These are phyloP conservation scores for Nasonovia ribisnigri DNA, from an alignment of 2,888 invertebrate species.

Conservation along the genomic window DNA sequence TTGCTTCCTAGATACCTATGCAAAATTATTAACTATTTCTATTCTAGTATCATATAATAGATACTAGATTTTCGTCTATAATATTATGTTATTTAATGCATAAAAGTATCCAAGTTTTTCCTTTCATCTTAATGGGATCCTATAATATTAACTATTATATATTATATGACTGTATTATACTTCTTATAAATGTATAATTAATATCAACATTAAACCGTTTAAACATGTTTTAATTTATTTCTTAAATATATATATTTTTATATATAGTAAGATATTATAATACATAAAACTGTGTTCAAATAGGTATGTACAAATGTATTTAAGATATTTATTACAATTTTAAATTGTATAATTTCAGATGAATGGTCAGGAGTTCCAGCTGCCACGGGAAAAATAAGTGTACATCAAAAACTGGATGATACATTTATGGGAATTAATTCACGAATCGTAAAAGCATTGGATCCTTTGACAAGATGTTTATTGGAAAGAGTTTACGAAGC, in stretches of 20 bases:
- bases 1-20: background rate
- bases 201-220: background rate
- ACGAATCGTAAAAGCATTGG: constrained; percentile 72
- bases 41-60: background rate
- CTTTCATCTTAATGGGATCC: background rate
- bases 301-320: background rate
- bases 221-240: background rate
- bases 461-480: constrained; percentile 71
- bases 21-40: background rate
- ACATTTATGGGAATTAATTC: constrained; percentile 73
- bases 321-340: background rate
- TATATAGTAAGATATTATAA: background rate
- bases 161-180: background rate
- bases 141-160: background rate
- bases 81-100: background rate
- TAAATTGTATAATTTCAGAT: constrained; percentile 67
- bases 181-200: no score
- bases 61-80: background rate
- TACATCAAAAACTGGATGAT: constrained; percentile 71
- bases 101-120: background rate
- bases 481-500: constrained; percentile 72
- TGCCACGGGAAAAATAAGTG: constrained; percentile 70
- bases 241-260: no score
- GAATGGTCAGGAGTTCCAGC: constrained; percentile 69
- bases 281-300: background rate